Evolutionary conservation across 2,113 vertebrate genomes (phyloP), one percentile per base, ranked within the genome.

Genomic region (Leucopsar rothschildi): DNA sequence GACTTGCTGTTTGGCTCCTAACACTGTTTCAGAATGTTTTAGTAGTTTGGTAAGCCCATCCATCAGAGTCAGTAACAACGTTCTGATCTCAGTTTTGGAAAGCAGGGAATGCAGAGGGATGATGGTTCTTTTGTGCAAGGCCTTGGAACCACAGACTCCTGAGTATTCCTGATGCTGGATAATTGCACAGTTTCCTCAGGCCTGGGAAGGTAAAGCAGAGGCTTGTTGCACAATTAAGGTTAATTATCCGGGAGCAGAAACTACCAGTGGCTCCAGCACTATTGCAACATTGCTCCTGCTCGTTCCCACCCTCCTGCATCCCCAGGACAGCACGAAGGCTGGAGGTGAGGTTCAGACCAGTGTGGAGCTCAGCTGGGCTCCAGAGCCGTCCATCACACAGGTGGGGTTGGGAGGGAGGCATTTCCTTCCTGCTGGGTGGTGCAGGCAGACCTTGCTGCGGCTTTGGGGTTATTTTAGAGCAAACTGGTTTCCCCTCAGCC

Each of bases 161-260:
- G 16, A 35, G 64, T 12, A 2, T 23, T 75, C 65, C 22, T 80
- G 76, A n/a, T 60, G 49, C 60, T 86, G 25, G 77, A 2, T 70
- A 64, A 88, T 81, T 78, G 92, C 88, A 9, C 23, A 33, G 47
- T 73, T 63, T 96, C 90, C 82, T 59, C 14, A 3, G 95, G 93
- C 88, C 90, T 95, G 95, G 96, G 94, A 81, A 88, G 96, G 88
- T 88, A 71, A 88, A 88, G 65, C 68, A 71, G 82, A 63, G 65
- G 88, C 80, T 91, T 11, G 88, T 95, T 96, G 86, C 93, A 88
- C 86, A 96, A 95, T 83, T 78, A 82, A 61, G 68, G 90, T 78
- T 93, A 90, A 96, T 96, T 95, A 95, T 88, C 82, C 71, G 42
- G 82, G 52, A 93, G 88, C 71, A 92, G 82, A 94, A 93, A 65